phyloP scores from a whole-genome alignment of 2,797 vertebrate genomes.

The Sebastiscus tertius region DNA sequence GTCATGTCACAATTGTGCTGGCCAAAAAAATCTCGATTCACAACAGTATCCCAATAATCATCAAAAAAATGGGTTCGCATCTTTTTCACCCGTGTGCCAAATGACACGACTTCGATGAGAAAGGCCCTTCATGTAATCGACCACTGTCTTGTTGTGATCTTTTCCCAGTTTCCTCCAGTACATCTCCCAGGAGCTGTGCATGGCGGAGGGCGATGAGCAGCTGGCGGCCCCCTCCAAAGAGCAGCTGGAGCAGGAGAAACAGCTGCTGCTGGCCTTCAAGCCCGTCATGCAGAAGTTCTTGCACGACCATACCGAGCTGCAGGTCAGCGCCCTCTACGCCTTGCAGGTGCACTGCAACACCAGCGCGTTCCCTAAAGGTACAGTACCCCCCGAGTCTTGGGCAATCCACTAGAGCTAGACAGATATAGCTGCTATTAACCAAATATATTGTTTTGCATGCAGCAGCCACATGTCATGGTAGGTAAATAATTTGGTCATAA shows the following conservation, averaged over 20 bases:
- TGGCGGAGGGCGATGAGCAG: conserved; percentile 89
- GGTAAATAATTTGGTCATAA: too few relatives aligned
- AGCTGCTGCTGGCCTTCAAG: conserved; percentile 96
- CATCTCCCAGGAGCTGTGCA: conserved; percentile 94
- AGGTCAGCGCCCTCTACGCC: conserved; percentile 97
- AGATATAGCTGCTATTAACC: neutral
- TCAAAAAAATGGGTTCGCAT: too few relatives aligned
- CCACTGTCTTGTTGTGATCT: neutral
- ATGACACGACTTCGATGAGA: too few relatives aligned
- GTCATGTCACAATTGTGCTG: too few relatives aligned
- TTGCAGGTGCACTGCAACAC: conserved; percentile 98
- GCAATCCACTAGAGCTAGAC: neutral
- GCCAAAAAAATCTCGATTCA: neutral
- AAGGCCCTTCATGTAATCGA: neutral
- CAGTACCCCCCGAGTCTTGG: neutral
- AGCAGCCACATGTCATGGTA: neutral
- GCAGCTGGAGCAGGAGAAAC: conserved; percentile 95
- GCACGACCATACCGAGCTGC: conserved; percentile 96
- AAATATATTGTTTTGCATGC: neutral
- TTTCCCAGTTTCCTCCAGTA: conserved; percentile 93
- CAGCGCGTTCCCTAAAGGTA: conserved; percentile 95
- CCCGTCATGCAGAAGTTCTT: conserved; percentile 99
- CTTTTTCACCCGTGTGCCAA: too few relatives aligned
- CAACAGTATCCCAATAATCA: neutral
- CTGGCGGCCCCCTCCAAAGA: conserved; percentile 93